These are phyloP conservation scores for Nymphicus hollandicus DNA, from an alignment of 2,113 vertebrate genomes.

Conservation along the genomic window DNA sequence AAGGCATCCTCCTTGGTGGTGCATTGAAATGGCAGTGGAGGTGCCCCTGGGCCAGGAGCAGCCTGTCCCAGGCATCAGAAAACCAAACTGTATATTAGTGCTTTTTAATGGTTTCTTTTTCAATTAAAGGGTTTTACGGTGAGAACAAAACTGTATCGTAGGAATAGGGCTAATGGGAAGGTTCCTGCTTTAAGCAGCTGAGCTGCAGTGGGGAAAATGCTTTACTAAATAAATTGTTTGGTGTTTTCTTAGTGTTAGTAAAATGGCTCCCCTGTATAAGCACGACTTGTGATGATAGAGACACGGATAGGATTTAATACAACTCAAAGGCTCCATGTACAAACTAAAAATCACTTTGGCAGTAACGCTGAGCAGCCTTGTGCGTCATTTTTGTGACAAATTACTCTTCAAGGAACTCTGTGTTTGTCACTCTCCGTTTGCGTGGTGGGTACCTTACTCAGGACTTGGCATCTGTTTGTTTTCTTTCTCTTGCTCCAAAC, in stretches of 20 bases:
- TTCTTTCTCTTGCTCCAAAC: neutral
- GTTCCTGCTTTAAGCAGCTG: neutral
- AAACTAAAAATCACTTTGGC: neutral
- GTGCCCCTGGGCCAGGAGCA: neutral
- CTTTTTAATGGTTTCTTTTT: neutral
- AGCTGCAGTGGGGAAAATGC: neutral
- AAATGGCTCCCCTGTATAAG: neutral
- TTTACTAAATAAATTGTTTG: neutral
- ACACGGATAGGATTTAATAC: neutral
- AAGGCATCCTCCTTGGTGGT: neutral
- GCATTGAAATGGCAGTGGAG: neutral
- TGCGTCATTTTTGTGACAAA: neutral
- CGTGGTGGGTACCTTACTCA: neutral
- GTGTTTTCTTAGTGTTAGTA: neutral
- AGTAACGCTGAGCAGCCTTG: neutral
- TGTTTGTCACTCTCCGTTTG: neutral
- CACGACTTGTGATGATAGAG: neutral
- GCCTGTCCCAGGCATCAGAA: neutral
- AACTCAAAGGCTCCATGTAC: neutral
- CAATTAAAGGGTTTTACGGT: neutral
- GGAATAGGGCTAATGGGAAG: neutral
- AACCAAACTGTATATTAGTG: neutral
- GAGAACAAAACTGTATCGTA: neutral
- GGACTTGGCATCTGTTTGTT: neutral
- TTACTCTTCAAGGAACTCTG: neutral